Percentiles rank a stretch among this genome's conserved stretches.
These are phyloP conservation scores for Cyprinus carpio DNA, from an alignment of 2,113 vertebrate species.

Conservation along the genomic window DNA sequence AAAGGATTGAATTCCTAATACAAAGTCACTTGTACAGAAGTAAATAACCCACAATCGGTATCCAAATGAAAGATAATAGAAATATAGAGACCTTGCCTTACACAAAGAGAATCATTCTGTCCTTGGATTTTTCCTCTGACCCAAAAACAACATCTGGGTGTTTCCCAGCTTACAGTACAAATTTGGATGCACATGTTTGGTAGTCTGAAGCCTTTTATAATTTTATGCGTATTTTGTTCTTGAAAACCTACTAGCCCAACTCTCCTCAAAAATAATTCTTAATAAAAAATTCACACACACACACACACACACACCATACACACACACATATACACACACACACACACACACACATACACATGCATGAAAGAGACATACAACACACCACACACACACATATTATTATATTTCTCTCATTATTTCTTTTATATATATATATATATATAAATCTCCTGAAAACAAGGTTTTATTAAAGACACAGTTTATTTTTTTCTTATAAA, in stretches of 20 bases:
- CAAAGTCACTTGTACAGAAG: neutral
- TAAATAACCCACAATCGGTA: neutral
- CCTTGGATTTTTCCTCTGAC: neutral
- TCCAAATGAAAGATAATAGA: neutral
- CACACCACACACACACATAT: too few relatives aligned
- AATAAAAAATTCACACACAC: neutral
- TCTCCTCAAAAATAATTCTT: too few relatives aligned
- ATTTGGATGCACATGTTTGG: neutral
- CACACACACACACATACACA: too few relatives aligned
- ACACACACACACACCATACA: too few relatives aligned
- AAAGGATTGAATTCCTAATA: neutral
- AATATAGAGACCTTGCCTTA: neutral
- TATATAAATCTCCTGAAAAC: too few relatives aligned
- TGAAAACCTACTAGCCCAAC: too few relatives aligned
- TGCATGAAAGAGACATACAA: too few relatives aligned
- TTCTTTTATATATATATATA: too few relatives aligned
- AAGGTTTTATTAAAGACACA: too few relatives aligned
- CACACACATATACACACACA: too few relatives aligned
- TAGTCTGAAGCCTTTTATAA: neutral
- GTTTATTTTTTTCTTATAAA: too few relatives aligned
- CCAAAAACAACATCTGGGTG: neutral
- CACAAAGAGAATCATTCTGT: neutral
- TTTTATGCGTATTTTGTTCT: neutral
- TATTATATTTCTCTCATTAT: too few relatives aligned
- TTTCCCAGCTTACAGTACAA: neutral